A percentile compares a stretch with the other conserved stretches of the same genome.
These are phyloP conservation scores for Cyclura pinguis DNA, from an alignment of 2,797 vertebrate genomes.

Conservation along the genomic window DNA sequence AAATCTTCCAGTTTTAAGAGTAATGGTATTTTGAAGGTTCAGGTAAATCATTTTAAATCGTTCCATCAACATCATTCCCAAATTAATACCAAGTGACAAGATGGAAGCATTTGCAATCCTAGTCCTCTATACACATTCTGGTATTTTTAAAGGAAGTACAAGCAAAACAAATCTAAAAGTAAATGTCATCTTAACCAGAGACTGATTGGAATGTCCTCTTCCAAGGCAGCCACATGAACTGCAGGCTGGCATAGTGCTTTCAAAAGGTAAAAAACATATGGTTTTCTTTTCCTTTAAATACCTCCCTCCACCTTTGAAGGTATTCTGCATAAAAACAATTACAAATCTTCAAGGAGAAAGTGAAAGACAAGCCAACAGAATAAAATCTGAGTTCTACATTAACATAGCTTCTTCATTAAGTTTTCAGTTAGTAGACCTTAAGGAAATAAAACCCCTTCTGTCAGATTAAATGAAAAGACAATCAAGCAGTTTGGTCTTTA, in stretches of 20 bases:
- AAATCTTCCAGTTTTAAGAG: constrained; percentile 14
- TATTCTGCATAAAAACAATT: constrained; percentile 59
- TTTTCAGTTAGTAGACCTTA: constrained; percentile 59
- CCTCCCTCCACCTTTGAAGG: constrained; percentile 35
- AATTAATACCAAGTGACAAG: background rate
- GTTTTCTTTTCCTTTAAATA: constrained; percentile 39
- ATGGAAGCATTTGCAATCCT: background rate
- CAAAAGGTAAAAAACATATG: constrained; percentile 58
- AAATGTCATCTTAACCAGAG: constrained; percentile 42
- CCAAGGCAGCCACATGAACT: constrained; percentile 31
- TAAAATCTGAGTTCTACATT: constrained; percentile 65
- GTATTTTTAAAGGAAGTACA: constrained; percentile 36
- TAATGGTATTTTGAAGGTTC: constrained; percentile 23
- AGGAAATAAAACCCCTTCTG: constrained; percentile 36
- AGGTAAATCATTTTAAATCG: background rate
- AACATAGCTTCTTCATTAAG: constrained; percentile 68
- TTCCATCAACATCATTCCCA: background rate
- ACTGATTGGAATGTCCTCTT: constrained; percentile 35
- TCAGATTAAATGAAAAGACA: constrained; percentile 15
- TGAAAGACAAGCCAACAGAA: constrained; percentile 68
- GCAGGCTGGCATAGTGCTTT: constrained; percentile 46
- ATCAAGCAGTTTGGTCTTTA: background rate
- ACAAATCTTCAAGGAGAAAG: constrained; percentile 37
- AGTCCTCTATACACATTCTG: constrained; percentile 12
- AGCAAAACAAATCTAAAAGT: background rate